These are phyloP conservation scores for Drosophila insularis DNA, from an alignment of 1,140 invertebrate genomes.

Conservation along the genomic window DNA sequence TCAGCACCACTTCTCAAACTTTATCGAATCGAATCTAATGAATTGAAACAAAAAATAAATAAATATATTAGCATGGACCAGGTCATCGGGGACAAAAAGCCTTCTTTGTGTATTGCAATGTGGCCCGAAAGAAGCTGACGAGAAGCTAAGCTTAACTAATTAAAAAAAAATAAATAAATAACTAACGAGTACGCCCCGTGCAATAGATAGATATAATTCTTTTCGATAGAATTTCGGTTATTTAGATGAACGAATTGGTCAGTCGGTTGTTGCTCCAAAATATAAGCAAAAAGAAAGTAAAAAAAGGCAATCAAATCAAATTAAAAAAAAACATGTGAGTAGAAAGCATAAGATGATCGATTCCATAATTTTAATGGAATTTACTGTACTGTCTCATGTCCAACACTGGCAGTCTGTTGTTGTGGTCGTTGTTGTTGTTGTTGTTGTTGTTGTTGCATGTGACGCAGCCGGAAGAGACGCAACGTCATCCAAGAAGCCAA, in stretches of 20 bases:
- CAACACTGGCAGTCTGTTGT: conserved; percentile 36
- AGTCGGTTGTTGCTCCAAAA: conserved; percentile 38
- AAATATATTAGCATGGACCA: conserved; percentile 39
- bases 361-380: neutral
- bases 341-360: neutral
- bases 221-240: neutral
- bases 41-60: conserved; percentile 61
- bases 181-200: conserved; percentile 31
- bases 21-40: conserved; percentile 21
- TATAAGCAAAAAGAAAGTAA: conserved; percentile 20
- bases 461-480: conserved; percentile 86
- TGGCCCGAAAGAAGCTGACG: conserved; percentile 61
- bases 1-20: neutral
- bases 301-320: conserved; percentile 17
- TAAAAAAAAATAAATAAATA: neutral
- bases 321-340: conserved; percentile 2
- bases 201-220: neutral
- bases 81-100: conserved; percentile 13
- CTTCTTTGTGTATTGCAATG: conserved; percentile 67
- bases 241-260: conserved; percentile 9
- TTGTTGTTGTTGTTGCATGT: conserved; percentile 66
- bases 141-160: conserved; percentile 26
- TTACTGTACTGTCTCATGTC: conserved; percentile 72
- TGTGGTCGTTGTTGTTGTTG: conserved; percentile 45
- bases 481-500: conserved; percentile 89